phyloP scores from a whole-genome alignment of 2,888 invertebrate species.

The Mesoligia furuncula region DNA sequence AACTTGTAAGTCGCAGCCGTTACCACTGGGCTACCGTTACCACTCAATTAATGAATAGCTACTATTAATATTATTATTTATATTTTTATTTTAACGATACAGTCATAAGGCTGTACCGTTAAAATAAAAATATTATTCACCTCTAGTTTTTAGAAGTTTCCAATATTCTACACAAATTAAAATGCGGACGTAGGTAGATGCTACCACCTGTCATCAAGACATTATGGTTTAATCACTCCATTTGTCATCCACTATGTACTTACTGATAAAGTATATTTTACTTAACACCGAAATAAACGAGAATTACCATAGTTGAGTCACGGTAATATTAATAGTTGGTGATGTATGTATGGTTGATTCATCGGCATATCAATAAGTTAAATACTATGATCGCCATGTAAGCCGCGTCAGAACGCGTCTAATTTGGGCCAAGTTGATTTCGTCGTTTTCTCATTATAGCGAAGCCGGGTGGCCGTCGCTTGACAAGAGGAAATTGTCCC shows the following conservation, averaged over 20 bases:
- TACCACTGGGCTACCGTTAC: neutral
- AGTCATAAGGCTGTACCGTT: neutral
- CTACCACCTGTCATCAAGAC: neutral
- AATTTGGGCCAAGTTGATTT: constrained; percentile 87
- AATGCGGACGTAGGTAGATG: neutral
- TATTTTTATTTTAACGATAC: too few species aligned
- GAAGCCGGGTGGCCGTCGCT: constrained; percentile 87
- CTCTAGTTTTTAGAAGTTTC: neutral
- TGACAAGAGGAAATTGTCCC: constrained; percentile 89
- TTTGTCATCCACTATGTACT: neutral
- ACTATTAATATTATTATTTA: too few species aligned
- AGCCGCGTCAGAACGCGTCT: constrained; percentile 78
- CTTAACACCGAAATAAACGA: neutral
- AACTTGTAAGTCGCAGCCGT: neutral
- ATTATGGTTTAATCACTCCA: neutral
- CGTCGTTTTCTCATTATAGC: constrained; percentile 87
- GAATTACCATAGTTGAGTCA: neutral
- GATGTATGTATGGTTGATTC: too few species aligned
- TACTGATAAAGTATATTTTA: neutral
- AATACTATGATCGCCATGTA: constrained; percentile 73
- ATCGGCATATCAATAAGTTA: constrained; percentile 1
- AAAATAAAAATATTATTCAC: neutral
- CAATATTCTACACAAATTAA: neutral
- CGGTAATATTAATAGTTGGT: too few species aligned
- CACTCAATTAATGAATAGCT: constrained; percentile 15